Evolutionary conservation across 2,797 vertebrate genomes (phyloP).

Genomic region (Spheniscus humboldti): DNA sequence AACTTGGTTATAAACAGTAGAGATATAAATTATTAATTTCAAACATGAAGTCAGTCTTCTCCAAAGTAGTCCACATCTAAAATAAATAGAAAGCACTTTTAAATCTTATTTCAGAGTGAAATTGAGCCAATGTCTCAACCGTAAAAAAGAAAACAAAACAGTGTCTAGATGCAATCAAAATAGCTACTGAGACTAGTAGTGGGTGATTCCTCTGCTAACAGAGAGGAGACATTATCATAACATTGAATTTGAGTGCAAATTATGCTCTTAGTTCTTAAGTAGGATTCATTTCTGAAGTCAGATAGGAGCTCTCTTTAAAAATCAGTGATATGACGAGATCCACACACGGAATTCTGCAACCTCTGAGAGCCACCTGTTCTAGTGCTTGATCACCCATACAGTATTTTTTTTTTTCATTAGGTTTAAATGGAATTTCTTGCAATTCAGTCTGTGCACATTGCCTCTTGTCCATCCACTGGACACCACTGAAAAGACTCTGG

Average conservation of each 20-base stretch:
- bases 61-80: background rate
- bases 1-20: background rate
- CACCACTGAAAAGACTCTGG: background rate
- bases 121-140: background rate
- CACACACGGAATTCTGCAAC: background rate
- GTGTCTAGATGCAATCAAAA: background rate
- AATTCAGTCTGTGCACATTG: background rate
- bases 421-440: background rate
- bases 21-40: background rate
- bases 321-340: background rate
- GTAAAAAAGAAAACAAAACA: background rate
- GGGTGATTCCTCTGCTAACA: background rate
- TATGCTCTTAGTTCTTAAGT: background rate
- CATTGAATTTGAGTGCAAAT: background rate
- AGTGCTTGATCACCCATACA: background rate
- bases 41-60: background rate
- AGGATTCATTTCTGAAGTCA: background rate
- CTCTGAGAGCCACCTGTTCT: background rate
- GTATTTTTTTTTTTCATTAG: background rate
- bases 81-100: background rate
- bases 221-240: background rate
- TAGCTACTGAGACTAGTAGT: background rate
- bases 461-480: background rate
- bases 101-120: background rate
- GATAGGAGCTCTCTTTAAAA: background rate